Evolutionary conservation across 2,797 vertebrate species (phyloP), one percentile per base, ranked within the genome.

Genomic region (Peromyscus aztecus): DNA sequence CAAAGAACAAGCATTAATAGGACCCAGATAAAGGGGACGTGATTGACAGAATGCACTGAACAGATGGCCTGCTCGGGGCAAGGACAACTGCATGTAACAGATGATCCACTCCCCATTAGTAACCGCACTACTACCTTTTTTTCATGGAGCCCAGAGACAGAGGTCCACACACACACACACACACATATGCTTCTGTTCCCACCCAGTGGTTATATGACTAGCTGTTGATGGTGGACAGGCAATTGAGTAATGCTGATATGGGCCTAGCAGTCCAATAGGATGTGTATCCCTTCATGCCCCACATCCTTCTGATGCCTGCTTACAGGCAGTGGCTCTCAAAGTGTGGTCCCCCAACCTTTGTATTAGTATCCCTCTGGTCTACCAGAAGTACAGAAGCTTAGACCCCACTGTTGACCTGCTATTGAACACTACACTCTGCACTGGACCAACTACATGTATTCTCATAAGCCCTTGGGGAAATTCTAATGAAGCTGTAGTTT

Each of bases 191-290:
- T 43, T 89, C 29, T 46, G 55, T 37, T 23, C 19, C 55, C 52
- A 76, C 52, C 52, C 19, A 31, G 29, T 31, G 27, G 14, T 40
- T 17, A 75, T 34, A 27, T 59, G 82, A 75, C 65, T 1, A n/a
- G 9, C n/a, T 31, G 29, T 57, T 61, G n/a, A 4, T 31, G n/a
- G 4, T 46, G 6, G 37, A 2, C 3, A 6, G 1, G 9, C 40
- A 34, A n/a, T 27, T 59, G 31, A 77, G 65, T 29, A 17, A 37
- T 37, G 40, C 11, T 67, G 29, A 73, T 52, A 4, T 37, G 46
- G 27, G 27, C 16, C 59, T 59, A 49, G 71, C 11, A 27, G 40
- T 40, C 59, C 27, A 55, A 40, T 13, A 43, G 13, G 46, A 49
- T 24, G 10, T 2, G 4, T 7, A 7, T 17, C 37, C 49, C 69